A percentile compares a stretch with the other conserved stretches of the same genome.
Evolutionary conservation across 2,888 invertebrate species (phyloP).

Genomic region (Galeopsomyia nigrocyanea): DNA sequence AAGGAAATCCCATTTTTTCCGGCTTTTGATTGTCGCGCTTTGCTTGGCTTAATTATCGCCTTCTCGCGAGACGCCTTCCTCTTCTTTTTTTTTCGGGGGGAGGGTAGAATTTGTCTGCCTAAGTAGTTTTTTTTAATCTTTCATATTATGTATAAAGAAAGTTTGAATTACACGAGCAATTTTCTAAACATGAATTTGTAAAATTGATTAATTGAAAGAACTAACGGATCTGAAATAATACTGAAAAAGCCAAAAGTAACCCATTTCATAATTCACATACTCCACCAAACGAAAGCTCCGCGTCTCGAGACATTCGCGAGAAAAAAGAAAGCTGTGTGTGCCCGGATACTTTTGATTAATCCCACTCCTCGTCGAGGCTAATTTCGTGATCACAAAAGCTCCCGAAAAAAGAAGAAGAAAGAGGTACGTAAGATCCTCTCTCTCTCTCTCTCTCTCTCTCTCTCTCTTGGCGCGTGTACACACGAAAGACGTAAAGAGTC

Average conservation of each 20-base stretch:
- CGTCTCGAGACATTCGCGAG: no score
- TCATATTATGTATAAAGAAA: no score
- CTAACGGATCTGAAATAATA: no score
- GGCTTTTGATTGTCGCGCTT: constrained; percentile 30
- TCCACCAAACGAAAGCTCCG: no score
- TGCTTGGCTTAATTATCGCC: constrained; percentile 36
- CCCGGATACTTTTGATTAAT: neutral
- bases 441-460: neutral
- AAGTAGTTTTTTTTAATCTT: no score
- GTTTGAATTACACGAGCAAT: no score
- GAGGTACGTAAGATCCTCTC: no score
- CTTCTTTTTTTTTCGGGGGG: neutral
- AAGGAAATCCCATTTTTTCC: constrained; percentile 37
- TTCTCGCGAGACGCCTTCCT: neutral
- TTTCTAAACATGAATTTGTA: no score
- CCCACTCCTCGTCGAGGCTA: neutral
- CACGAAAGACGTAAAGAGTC: constrained; percentile 24
- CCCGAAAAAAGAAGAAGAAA: neutral
- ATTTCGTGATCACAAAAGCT: neutral
- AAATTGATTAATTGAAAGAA: no score
- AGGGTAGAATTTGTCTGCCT: neutral
- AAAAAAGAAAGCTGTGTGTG: no score
- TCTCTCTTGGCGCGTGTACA: constrained; percentile 39
- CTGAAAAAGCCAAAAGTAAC: no score
- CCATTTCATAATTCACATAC: no score